phyloP scores from a whole-genome alignment of 2,888 invertebrate species.

The Dioctria rufipes region DNA sequence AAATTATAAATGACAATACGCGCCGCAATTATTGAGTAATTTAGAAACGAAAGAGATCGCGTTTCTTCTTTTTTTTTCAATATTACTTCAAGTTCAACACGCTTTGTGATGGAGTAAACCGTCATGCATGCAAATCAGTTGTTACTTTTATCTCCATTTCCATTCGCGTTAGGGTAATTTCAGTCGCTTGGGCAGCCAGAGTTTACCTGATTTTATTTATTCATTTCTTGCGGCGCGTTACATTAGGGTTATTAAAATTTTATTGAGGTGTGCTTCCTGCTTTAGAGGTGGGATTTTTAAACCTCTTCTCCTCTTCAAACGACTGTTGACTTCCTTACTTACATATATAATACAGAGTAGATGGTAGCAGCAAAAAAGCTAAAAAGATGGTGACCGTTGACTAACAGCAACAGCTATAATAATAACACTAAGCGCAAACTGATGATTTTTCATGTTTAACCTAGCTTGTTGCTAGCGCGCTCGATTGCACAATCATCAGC shows the following conservation, averaged over 20 bases:
- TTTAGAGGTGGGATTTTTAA: conserved; percentile 6
- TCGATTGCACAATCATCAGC: conserved; percentile 44
- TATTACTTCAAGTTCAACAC: conserved; percentile 43
- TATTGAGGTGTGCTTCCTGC: conserved; percentile 48
- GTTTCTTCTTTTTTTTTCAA: conserved; percentile 1
- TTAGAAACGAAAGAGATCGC: conserved; percentile 1
- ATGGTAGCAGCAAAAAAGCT: background rate
- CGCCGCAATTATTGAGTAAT: conserved; percentile 35
- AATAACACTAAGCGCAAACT: conserved; percentile 4
- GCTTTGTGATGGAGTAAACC: conserved; percentile 34
- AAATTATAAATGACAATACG: conserved; percentile 38
- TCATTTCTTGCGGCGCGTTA: conserved; percentile 33
- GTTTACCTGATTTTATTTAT: conserved; percentile 19
- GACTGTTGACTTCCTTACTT: too few species aligned
- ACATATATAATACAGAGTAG: too few species aligned
- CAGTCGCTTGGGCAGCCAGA: background rate
- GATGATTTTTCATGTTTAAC: conserved; percentile 23
- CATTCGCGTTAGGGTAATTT: conserved; percentile 24
- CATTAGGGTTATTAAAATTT: conserved; percentile 48
- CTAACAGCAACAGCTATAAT: background rate
- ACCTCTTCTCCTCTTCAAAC: background rate
- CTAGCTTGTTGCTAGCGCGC: conserved; percentile 18
- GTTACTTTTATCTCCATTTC: conserved; percentile 37
- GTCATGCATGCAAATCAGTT: conserved; percentile 50
- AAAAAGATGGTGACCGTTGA: background rate